Evolutionary conservation across 1,140 invertebrate genomes (phyloP), one percentile per base, ranked within the genome.

Genomic region (Nephila pilipes): DNA sequence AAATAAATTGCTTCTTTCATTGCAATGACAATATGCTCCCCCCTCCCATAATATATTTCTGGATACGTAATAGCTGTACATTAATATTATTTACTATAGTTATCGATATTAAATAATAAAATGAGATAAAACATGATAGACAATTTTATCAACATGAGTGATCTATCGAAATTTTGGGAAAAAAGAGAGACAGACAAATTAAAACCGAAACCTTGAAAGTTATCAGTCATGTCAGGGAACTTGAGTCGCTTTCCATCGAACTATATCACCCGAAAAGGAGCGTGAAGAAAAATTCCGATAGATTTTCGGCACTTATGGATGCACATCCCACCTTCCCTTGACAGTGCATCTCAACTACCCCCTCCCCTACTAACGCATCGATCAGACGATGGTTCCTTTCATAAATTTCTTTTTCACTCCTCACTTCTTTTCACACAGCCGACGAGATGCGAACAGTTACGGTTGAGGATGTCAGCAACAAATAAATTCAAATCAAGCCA

Each of bases 261-360:
- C 18, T 75, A 25, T 36, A 16, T 25, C 54, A 55, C 12, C 18
- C 20, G 22, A 29, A 57, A 25, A 83, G 69, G 18, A 57, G 54
- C n/a, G 79, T 10, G 81, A 55, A 83, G 46, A 54, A 83, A 83
- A 83, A 83, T 83, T 57, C 81, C 81, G 46, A 83, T 83, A 83
- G 22, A 83, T 46, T 83, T 81, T 83, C 69, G 32, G 14, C 69
- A 75, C 32, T 75, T 75, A 75, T 75, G 36, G 29, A 75, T 75
- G 69, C 29, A 5, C 69, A 75, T 36, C 16, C 69, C 8, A 29
- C 3, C 14, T 22, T 36, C 6, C 18, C 69, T 32, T 75, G 69
- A 36, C 69, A 75, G 29, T 75, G 69, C 12, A n/a, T 8, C 25
- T 83, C n/a, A n/a, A 25, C 81, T 79, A 12, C 25, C 81, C 36